A percentile compares a stretch with the other conserved stretches of the same genome.
Evolutionary conservation across 2,797 vertebrate species (phyloP).

Genomic region (Channa striata): DNA sequence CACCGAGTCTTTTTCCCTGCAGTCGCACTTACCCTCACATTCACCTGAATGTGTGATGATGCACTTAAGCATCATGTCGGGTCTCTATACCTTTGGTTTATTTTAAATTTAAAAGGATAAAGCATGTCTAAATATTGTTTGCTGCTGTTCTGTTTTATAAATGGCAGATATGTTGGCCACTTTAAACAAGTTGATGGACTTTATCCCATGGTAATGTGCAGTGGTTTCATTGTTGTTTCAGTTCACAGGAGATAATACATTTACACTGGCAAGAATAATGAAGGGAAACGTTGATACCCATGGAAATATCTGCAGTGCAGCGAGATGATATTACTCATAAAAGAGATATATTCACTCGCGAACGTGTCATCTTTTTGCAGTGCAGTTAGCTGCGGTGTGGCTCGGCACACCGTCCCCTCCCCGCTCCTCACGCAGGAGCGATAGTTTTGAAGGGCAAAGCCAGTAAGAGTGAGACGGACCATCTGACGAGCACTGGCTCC

Average conservation of each 20-base stretch:
- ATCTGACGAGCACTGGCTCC: slow-evolving; percentile 78
- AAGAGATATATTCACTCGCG: background rate
- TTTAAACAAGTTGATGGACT: background rate
- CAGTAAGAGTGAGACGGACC: slow-evolving; percentile 76
- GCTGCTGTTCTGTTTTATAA: background rate
- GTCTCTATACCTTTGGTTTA: background rate
- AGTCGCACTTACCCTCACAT: background rate
- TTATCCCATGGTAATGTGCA: background rate
- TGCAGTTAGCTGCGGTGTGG: slow-evolving; percentile 19
- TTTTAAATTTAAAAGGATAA: slow-evolving; percentile 9
- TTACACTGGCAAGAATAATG: background rate
- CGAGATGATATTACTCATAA: slow-evolving; percentile 22
- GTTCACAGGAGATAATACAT: background rate
- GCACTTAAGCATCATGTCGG: background rate
- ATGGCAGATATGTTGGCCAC: background rate
- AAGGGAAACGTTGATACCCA: background rate
- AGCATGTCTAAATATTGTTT: background rate
- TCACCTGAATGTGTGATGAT: background rate
- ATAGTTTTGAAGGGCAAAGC: slow-evolving; percentile 84
- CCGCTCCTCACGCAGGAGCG: slow-evolving; percentile 60
- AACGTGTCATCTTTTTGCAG: slow-evolving; percentile 17
- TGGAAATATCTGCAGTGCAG: slow-evolving; percentile 31
- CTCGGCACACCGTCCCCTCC: slow-evolving; percentile 25
- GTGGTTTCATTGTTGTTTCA: background rate
- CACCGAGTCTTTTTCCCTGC: slow-evolving; percentile 8